Evolutionary conservation across 2,888 invertebrate genomes (phyloP).

Genomic region (Orthosia gracilis): DNA sequence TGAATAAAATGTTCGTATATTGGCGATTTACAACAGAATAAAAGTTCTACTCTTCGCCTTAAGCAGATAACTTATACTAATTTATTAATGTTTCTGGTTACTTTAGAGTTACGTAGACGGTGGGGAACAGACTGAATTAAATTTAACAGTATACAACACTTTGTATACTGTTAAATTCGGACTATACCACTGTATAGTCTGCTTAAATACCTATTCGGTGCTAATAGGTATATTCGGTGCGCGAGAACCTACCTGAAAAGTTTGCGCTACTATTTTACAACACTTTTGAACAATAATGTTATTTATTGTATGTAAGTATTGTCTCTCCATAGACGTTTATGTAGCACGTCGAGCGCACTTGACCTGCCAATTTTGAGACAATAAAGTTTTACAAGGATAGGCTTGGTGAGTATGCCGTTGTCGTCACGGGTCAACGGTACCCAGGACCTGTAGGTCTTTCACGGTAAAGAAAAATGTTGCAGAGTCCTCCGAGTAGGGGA

Average conservation of each 20-base stretch:
- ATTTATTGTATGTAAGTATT: background rate
- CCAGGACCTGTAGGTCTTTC: constrained; percentile 75
- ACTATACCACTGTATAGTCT: background rate
- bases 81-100: constrained; percentile 7
- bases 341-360: constrained; percentile 63
- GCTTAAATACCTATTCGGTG: background rate
- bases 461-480: constrained; percentile 75
- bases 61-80: constrained; percentile 1
- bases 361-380: constrained; percentile 66
- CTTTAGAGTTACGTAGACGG: constrained; percentile 8
- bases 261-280: constrained; percentile 3
- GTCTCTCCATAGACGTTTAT: constrained; percentile 21
- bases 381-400: constrained; percentile 72
- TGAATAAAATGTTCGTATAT: constrained; percentile 27
- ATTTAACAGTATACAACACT: constrained; percentile 12
- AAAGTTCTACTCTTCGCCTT: background rate
- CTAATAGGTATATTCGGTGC: background rate
- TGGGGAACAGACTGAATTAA: background rate
- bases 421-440: constrained; percentile 78
- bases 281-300: constrained; percentile 14
- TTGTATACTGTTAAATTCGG: no score
- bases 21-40: constrained; percentile 22
- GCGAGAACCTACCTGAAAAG: background rate
- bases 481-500: constrained; percentile 81
- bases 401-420: constrained; percentile 54